Conservation (phyloP, 2,113 vertebrate genomes). For the Cranoglanis bouderius region DNA sequence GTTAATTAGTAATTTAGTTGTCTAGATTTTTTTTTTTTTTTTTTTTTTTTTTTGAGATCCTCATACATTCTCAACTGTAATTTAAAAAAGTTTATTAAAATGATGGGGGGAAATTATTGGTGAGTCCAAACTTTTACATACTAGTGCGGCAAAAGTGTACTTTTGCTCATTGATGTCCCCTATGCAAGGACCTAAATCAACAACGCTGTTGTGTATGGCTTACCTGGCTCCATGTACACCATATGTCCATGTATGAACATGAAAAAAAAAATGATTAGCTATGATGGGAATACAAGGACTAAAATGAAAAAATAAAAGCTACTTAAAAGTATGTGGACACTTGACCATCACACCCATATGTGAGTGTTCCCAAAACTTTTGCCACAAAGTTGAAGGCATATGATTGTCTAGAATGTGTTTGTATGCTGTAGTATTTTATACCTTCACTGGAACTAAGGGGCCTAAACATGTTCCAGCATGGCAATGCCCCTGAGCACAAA, state of each 20-base stretch:
- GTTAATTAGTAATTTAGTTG: neutral
- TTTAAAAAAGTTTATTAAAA: too few relatives aligned
- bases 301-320: neutral
- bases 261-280: conserved; percentile 11
- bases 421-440: neutral
- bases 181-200: neutral
- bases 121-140: neutral
- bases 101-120: neutral
- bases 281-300: conserved; percentile 22
- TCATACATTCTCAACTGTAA: neutral
- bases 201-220: neutral
- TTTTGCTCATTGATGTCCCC: neutral
- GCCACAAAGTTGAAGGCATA: neutral
- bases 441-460: neutral
- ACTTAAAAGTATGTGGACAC: neutral
- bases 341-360: neutral
- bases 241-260: too few relatives aligned
- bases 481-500: neutral
- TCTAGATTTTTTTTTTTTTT: too few relatives aligned
- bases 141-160: neutral
- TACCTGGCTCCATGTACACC: neutral
- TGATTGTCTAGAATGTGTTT: neutral
- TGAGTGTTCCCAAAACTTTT: neutral
- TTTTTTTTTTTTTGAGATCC: too few relatives aligned
- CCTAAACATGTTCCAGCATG: neutral